Conservation (phyloP, 2,797 vertebrate genomes). For the Thripadectes ignobilis region DNA sequence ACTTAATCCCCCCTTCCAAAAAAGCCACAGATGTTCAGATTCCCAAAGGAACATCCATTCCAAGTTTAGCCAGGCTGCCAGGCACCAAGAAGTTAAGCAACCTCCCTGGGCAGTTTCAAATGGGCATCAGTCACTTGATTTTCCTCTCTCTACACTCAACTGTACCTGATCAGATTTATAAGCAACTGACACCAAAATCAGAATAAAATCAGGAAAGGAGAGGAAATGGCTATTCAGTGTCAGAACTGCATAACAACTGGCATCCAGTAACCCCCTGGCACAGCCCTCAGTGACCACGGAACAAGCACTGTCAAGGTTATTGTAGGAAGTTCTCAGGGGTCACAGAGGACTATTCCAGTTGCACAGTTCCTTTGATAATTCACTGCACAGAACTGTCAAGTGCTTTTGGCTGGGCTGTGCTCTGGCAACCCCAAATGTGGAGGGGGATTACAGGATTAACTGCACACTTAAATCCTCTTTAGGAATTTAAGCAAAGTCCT, state of each 20-base stretch:
- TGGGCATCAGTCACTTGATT: not conserved
- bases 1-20: not conserved
- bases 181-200: not conserved
- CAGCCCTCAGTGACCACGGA: not conserved
- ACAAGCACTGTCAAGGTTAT: not conserved
- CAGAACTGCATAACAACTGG: not conserved
- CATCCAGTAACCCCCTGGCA: not conserved
- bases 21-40: not conserved
- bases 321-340: not conserved
- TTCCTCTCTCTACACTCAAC: not conserved
- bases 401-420: not conserved
- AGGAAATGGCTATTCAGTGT: not conserved
- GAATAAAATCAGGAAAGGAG: not conserved
- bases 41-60: not conserved
- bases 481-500: not conserved
- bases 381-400: not conserved
- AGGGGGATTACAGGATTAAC: not conserved
- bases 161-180: not conserved
- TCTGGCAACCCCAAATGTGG: not conserved
- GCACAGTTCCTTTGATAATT: not conserved
- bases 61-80: not conserved
- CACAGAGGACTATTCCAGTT: not conserved
- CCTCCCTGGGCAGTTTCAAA: not conserved
- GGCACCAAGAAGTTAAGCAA: constrained; percentile 2
- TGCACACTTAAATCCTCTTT: not conserved